Base-by-base conservation (phyloP, 1,140 invertebrate species). In the Zophobas atratus region DNA sequence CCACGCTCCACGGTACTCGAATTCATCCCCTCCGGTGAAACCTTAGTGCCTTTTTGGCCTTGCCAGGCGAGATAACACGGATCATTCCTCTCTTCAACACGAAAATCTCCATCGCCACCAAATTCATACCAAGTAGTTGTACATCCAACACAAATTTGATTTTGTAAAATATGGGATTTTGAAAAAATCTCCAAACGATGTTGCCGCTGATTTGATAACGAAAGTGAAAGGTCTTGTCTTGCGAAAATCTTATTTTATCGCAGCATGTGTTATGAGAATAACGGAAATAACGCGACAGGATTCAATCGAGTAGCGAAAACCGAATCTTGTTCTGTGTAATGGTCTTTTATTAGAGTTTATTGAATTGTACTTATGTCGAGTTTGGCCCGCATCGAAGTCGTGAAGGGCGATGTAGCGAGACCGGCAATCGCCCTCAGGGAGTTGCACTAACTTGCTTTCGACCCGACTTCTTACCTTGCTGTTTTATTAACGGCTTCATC, bases 321-420 rank as follows among this genome's bases (percentile, higher is more conserved):
- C 71, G 36, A 73, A 73, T 73, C 49, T 55, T 73, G 56, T 55
- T 73, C 71, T 43, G 32, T 53, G 71, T 73, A 73, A 73, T 73
- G 48, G 71, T 4, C 49, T 73, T 73, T 73, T 73, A 73, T 73
- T 73, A 55, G 71, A 73, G 38, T 73, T 73, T 73, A 73, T 73
- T 73, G 71, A 55, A 73, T 56, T 73, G 71, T 73, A 53, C 71
- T 73, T 55, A 51, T 73, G 71, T 72, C 70, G 51, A 72, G 70
- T 72, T 72, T 33, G 70, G 70, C 35, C 46, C 51, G 51, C 60
- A 67, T 67, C 20, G 60, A n/a, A 20, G 60, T n/a, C 60, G 60
- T 41, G 6, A 67, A 67, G 60, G 60, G 60, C 39, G 60, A 43
- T 67, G 60, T 67, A 67, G 60, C 60, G 39, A 41, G 39, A 67